phyloP scores from a whole-genome alignment of 2,888 invertebrate species.

The Sarcophaga caerulescens region DNA sequence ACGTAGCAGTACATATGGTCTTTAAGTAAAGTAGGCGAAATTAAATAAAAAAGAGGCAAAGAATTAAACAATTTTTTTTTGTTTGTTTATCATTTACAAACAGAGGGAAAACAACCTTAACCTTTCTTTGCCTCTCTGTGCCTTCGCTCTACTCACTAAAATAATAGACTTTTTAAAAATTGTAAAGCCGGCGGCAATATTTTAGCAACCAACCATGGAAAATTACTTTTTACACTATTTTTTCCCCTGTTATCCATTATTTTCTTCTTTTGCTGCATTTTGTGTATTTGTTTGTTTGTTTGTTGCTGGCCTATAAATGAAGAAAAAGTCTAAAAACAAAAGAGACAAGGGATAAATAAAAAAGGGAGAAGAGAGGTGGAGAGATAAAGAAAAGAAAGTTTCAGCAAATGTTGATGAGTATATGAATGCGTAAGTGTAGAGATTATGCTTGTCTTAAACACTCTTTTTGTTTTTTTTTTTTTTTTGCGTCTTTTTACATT shows the following conservation, averaged over 20 bases:
- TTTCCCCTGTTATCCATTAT: neutral
- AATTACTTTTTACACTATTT: slow-evolving; percentile 67
- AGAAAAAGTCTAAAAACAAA: neutral
- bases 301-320: neutral
- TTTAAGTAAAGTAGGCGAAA: no score
- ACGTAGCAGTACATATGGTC: no score
- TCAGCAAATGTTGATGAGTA: slow-evolving; percentile 2
- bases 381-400: neutral
- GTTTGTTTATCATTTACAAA: no score
- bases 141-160: neutral
- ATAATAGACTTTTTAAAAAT: slow-evolving; percentile 29
- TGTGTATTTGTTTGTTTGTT: neutral
- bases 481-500: slow-evolving; percentile 23
- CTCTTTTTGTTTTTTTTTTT: slow-evolving; percentile 35
- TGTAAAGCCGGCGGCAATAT: slow-evolving; percentile 49
- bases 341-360: neutral
- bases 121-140: neutral
- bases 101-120: no score
- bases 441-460: slow-evolving; percentile 66
- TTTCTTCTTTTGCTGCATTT: slow-evolving; percentile 1
- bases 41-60: no score
- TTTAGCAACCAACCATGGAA: slow-evolving; percentile 62
- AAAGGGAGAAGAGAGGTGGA: neutral
- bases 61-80: no score
- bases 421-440: slow-evolving; percentile 50